Evolutionary conservation across 2,888 invertebrate species (phyloP), one percentile per base, ranked within the genome.

Genomic region (Strigamia transsilvanica): DNA sequence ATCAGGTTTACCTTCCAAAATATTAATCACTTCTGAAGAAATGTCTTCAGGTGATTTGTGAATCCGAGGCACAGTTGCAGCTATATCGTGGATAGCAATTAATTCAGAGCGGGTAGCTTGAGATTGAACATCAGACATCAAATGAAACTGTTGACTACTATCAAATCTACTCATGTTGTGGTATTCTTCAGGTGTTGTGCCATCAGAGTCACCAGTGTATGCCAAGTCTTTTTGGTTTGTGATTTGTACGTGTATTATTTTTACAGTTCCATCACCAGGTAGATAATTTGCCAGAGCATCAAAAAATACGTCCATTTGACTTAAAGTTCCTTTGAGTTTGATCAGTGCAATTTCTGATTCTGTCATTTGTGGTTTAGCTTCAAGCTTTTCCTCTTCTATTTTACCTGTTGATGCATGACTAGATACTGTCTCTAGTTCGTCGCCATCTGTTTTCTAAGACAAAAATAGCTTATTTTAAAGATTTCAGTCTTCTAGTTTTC

Each of bases 271-370:
- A 21, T 61, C 61, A 21, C 2, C 23, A 0, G 61, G 61, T 61
- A 61, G 61, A 61, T 23, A 61, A 9, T 10, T 61, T 61, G 61
- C 0, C 2, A 61, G 61, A 2, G n/a, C 2, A 23, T 18, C 23
- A 21, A 61, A 61, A 61, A 61, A 61, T 23, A 23, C 23, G 21
- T 61, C 61, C 61, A 61, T 61, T 61, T 61, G 21, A 12, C 61
- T 61, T 23, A 61, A 61, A 23, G 61, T 61, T 61, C 23, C 61
- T 21, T 61, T 61, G 23, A 61, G 61, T 61, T 21, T 61, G 23
- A 61, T 18, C 9, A 61, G 61, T 23, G 61, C 61, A 61, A 61
- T 61, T 61, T 61, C 61, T 23, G 61, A 61, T 61, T 61, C 61
- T 7, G 61, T 61, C 23, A 61, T 6, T 61, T 23, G 61, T 61